Base-by-base conservation (phyloP, 2,888 invertebrate species). In the Beris chalybata region DNA sequence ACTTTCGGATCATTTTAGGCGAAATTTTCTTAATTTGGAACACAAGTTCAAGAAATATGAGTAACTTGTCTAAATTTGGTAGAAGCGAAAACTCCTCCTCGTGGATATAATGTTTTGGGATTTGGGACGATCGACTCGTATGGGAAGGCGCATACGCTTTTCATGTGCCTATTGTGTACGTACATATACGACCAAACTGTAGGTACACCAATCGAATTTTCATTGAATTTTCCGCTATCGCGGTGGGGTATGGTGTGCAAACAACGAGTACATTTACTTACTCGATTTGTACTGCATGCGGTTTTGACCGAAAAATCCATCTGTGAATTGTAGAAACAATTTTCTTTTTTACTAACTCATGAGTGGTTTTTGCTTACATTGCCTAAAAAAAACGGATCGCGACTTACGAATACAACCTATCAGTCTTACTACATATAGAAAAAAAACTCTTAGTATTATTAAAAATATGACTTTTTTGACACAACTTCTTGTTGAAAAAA, bases 21-120 rank as follows among this genome's bases (percentile, higher is more conserved):
- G 67, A 70, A 71, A 84, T 83, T 84, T 85, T 84, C 85, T 85
- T 81, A 83, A 85, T 85, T 85, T 85, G 85, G 86, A 74, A 73
- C 74, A 81, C 82, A 83, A 73, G 72, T 73, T 83, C 82, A 82
- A 82, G 86, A 86, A 86, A 87, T 84, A 83, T 84, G 87, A 86
- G 86, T 85, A 85, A 70, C 71, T 86, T 85, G 83, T 81, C 86
- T 85, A 82, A 85, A 86, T 86, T 84, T 82, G 86, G 87, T 80
- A 82, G 82, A 83, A 66, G 48, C 65, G 50, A 38, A 44, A 53
- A 65, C 64, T 65, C 64, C 64, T 65, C 64, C 45, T 65, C 64
- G 56, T 45, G 64, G 53, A 54, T 64, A 63, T 38, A 64, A 45
- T 54, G 52, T 61, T 9, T 56, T 54, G 45, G 32, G 12, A 29